Conservation (phyloP, 1,140 invertebrate genomes). For the Hyposmocoma kahamanoa region DNA sequence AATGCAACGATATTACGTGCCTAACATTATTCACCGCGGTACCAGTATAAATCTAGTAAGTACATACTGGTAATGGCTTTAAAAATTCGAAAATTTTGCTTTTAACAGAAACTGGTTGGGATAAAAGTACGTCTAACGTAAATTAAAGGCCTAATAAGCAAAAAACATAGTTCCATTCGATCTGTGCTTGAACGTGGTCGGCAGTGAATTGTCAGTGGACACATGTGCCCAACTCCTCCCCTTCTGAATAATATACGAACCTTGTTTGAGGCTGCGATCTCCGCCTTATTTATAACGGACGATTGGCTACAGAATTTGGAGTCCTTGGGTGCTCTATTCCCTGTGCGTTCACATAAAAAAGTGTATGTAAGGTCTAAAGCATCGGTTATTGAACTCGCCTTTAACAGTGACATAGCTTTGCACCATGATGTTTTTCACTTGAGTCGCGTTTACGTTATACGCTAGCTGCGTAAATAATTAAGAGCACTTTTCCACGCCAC, state of each 20-base stretch:
- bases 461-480: constrained; percentile 52
- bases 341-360: no score
- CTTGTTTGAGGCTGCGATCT: constrained; percentile 44
- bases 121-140: background rate
- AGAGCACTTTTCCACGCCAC: constrained; percentile 48
- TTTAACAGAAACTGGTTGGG: no score
- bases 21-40: constrained; percentile 29
- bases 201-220: constrained; percentile 47
- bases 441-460: constrained; percentile 32
- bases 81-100: background rate
- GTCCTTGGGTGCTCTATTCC: background rate
- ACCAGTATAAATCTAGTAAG: constrained; percentile 26
- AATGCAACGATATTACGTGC: constrained; percentile 34
- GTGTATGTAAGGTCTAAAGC: no score
- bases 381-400: no score
- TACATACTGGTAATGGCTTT: constrained; percentile 12
- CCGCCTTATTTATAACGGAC: constrained; percentile 54
- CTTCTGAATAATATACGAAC: constrained; percentile 57
- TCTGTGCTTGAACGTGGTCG: constrained; percentile 14
- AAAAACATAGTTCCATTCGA: constrained; percentile 16
- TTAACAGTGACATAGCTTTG: background rate
- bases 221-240: constrained; percentile 44
- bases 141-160: background rate
- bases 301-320: constrained; percentile 42
- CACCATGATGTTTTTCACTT: no score